Base-by-base conservation (phyloP, 2,797 vertebrate genomes). In the Arremon brunneinucha region DNA sequence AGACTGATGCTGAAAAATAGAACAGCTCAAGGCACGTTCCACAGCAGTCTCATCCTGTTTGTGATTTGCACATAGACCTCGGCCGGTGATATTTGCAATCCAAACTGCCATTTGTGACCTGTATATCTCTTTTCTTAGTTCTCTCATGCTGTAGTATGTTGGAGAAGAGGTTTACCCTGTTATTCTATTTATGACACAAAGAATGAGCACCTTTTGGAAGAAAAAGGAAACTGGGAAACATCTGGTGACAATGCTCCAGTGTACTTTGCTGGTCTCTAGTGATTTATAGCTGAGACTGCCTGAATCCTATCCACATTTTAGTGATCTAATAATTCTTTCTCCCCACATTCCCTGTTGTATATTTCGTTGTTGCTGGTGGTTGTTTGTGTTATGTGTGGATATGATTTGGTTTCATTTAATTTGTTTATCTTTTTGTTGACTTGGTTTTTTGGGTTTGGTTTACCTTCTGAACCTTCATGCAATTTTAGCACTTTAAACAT, bases 301-400 rank as follows among this genome's bases (percentile, higher is more conserved):
- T 60, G 68, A 80, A 77, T 57, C 9, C 8, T 52, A 27, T 43
- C 23, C 26, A n/a, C 8, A 3, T 23, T 44, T 79, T 32, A 67
- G 23, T 43, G 39, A 16, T 72, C 62, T 63, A 76, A 72, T 24
- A 76, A 57, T 26, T 14, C 17, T 76, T 63, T 43, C 11, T 89
- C 8, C 5, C 14, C 19, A 50, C 4, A 23, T 0, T 56, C 12
- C 6, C 5, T 11, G 5, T 1, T 43, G 1, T 15, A 3, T 6
- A 67, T 85, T 59, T 70, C 39, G 6, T 11, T 47, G 3, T 5
- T 39, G 23, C 1, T 23, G 11, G 5, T 60, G 6, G 16, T 57
- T 30, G 14, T 6, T 50, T 47, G 5, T 30, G 19, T 44, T 34
- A 34, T 22, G 19, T 30, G 5, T 21, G 5, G 6, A 2, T 17